Evolutionary conservation across 2,113 vertebrate genomes (phyloP).

Genomic region (Gracilinanus agilis): DNA sequence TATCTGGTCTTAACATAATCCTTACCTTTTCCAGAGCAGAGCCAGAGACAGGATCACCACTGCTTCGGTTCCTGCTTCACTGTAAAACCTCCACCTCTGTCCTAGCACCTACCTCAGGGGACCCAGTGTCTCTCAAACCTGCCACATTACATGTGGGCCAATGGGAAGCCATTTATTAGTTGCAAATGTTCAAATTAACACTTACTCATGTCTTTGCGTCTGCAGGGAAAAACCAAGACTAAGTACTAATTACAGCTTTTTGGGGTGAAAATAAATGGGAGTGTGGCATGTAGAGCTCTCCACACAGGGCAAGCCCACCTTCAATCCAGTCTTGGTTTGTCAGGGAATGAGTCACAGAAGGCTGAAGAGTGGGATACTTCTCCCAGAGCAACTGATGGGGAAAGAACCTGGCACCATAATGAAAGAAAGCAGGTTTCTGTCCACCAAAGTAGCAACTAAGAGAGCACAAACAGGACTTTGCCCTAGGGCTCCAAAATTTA

Average conservation of each 20-base stretch:
- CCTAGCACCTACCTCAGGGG: background rate
- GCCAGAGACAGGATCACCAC: too few relatives aligned
- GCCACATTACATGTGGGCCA: background rate
- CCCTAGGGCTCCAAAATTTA: background rate
- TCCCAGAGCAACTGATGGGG: background rate
- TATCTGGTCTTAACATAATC: background rate
- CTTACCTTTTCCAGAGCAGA: background rate
- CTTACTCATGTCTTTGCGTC: slow-evolving; percentile 51
- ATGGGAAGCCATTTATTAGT: slow-evolving; percentile 47
- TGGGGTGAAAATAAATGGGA: slow-evolving; percentile 23
- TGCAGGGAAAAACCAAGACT: slow-evolving; percentile 48
- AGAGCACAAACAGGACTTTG: background rate
- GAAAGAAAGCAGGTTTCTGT: background rate
- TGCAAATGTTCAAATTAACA: slow-evolving; percentile 69
- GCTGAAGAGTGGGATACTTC: background rate
- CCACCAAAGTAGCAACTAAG: background rate
- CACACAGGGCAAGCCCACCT: background rate
- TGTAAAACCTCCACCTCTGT: background rate
- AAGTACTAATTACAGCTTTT: slow-evolving; percentile 53
- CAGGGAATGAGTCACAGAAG: slow-evolving; percentile 6
- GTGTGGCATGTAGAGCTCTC: slow-evolving; percentile 34
- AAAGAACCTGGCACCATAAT: background rate
- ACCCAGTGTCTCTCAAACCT: slow-evolving; percentile 1
- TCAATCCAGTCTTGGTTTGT: background rate
- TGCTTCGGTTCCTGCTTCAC: background rate